Evolutionary conservation across 2,113 vertebrate genomes (phyloP).

Genomic region (Shinisaurus crocodilurus): DNA sequence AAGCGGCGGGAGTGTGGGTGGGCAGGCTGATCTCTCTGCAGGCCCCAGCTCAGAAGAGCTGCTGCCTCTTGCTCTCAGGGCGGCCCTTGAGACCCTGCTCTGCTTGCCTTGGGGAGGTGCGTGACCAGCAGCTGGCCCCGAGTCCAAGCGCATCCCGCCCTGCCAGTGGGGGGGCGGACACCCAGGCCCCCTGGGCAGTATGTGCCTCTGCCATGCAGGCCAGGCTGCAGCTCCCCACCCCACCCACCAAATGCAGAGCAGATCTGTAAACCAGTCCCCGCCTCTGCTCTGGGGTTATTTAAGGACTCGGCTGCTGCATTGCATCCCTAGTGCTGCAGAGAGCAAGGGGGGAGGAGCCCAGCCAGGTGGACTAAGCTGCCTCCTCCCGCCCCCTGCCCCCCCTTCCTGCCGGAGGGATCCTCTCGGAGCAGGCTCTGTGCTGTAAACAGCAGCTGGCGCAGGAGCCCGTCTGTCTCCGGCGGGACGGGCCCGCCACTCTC

Average conservation of each 20-base stretch:
- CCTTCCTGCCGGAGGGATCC: constrained; percentile 1
- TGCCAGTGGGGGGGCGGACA: no score
- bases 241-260: neutral
- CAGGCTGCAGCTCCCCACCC: neutral
- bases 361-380: constrained; percentile 53
- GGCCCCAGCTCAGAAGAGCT: neutral
- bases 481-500: no score
- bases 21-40: neutral
- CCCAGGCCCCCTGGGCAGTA: neutral
- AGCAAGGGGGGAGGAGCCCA: constrained; percentile 36
- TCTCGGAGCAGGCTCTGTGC: neutral
- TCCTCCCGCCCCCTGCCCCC: constrained; percentile 10
- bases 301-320: constrained; percentile 64
- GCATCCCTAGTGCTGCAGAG: constrained; percentile 60
- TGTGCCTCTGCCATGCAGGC: constrained; percentile 8
- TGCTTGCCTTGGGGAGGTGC: no score
- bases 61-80: neutral
- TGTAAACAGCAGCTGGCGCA: constrained; percentile 25
- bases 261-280: neutral
- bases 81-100: neutral
- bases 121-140: no score
- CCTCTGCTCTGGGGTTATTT: constrained; percentile 52
- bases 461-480: constrained; percentile 9
- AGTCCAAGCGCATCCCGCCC: neutral
- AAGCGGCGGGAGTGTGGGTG: neutral